Conservation (phyloP, 1,140 invertebrate species). For the Lysiphlebus fabarum region DNA sequence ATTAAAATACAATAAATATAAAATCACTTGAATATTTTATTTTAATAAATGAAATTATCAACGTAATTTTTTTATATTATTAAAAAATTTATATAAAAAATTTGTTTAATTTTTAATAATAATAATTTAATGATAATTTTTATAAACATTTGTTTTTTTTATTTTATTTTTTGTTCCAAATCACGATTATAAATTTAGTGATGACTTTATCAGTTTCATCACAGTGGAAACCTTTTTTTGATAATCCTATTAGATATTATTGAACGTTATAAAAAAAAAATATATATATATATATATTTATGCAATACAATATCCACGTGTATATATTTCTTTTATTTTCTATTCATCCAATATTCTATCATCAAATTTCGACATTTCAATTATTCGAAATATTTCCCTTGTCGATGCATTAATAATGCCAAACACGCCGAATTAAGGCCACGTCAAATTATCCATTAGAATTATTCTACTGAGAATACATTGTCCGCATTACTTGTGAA, state of each 20-base stretch:
- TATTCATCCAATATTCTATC: not conserved
- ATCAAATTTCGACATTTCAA: constrained; percentile 29
- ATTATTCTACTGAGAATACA: no score
- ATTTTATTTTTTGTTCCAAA: no score
- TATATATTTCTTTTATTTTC: not conserved
- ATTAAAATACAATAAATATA: no score
- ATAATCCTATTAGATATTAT: constrained; percentile 50
- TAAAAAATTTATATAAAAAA: no score
- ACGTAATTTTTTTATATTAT: no score
- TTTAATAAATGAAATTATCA: no score
- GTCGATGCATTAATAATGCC: constrained; percentile 22
- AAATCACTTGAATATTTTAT: no score
- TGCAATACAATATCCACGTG: not conserved
- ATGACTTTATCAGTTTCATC: not conserved
- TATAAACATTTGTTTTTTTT: no score
- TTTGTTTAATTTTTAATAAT: no score
- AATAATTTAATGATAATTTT: no score
- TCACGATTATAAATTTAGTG: no score
- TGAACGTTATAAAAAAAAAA: constrained; percentile 43
- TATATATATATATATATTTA: constrained; percentile 32
- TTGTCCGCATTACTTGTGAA: no score
- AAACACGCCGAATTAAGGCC: constrained; percentile 29
- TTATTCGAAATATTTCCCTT: constrained; percentile 28
- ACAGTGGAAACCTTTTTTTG: constrained; percentile 45
- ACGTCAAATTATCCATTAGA: constrained; percentile 27